Evolutionary conservation across 1,140 invertebrate genomes (phyloP).

Genomic region (Aphis gossypii): DNA sequence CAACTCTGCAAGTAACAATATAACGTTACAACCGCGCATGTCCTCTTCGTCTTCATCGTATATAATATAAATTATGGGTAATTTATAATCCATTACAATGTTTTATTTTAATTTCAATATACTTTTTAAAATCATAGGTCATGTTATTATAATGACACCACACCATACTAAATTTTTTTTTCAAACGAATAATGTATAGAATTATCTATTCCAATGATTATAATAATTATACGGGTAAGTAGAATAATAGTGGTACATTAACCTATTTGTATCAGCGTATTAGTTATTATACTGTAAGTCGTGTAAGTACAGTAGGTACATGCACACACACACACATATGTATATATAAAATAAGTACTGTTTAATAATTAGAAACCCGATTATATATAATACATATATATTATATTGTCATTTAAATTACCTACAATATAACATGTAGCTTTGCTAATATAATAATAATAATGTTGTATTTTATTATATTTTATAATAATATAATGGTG

Average conservation of each 20-base stretch:
- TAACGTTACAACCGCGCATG: neutral
- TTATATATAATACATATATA: neutral
- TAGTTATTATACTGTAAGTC: neutral
- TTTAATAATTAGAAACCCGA: neutral
- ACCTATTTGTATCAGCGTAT: neutral
- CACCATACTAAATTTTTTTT: neutral
- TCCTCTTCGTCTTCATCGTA: neutral
- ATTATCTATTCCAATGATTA: neutral
- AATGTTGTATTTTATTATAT: neutral
- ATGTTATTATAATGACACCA: neutral
- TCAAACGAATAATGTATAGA: neutral
- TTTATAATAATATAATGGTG: neutral
- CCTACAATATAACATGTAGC: neutral
- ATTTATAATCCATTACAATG: neutral
- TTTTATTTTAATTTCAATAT: neutral
- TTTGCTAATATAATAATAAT: neutral
- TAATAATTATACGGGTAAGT: neutral
- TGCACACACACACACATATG: too few species aligned
- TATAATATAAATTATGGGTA: neutral
- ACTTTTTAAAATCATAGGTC: neutral
- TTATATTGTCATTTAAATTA: neutral
- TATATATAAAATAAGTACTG: too few species aligned
- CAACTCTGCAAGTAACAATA: neutral
- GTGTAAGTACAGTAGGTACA: too few species aligned
- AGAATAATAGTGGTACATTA: constrained; percentile 3